phyloP scores from a whole-genome alignment of 2,888 invertebrate species.

The Cephus rjabovi region DNA sequence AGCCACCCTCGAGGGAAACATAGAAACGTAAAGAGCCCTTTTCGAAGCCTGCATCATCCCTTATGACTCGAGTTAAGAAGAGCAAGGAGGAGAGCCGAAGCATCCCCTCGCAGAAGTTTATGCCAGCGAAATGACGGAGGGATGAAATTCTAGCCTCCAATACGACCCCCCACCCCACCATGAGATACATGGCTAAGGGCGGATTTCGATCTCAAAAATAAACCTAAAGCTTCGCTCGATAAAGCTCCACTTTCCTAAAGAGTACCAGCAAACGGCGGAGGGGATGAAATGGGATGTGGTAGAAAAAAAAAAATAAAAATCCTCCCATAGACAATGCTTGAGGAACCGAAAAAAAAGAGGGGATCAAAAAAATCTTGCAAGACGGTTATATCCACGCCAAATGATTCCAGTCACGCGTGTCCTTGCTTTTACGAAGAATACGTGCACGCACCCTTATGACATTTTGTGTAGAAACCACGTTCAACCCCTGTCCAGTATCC shows the following conservation, averaged over 20 bases:
- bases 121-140: slow-evolving; percentile 27
- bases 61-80: slow-evolving; percentile 30
- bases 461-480: background rate
- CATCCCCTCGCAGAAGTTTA: slow-evolving; percentile 17
- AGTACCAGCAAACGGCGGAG: slow-evolving; percentile 2
- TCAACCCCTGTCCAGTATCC: background rate
- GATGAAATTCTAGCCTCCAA: slow-evolving; percentile 32
- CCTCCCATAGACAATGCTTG: background rate
- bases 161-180: background rate
- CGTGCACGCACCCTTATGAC: background rate
- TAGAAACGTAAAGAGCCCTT: background rate
- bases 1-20: background rate
- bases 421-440: background rate
- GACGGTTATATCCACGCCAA: background rate
- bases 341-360: background rate
- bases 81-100: slow-evolving; percentile 14
- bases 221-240: slow-evolving; percentile 25
- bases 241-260: slow-evolving; percentile 26
- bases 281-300: background rate
- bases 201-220: slow-evolving; percentile 15
- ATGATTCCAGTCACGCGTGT: background rate
- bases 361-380: background rate
- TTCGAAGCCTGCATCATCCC: slow-evolving; percentile 14
- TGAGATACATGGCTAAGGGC: background rate
- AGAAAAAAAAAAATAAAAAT: background rate